Conservation (phyloP, 2,113 vertebrate genomes). For the Pterocles gutturalis region DNA sequence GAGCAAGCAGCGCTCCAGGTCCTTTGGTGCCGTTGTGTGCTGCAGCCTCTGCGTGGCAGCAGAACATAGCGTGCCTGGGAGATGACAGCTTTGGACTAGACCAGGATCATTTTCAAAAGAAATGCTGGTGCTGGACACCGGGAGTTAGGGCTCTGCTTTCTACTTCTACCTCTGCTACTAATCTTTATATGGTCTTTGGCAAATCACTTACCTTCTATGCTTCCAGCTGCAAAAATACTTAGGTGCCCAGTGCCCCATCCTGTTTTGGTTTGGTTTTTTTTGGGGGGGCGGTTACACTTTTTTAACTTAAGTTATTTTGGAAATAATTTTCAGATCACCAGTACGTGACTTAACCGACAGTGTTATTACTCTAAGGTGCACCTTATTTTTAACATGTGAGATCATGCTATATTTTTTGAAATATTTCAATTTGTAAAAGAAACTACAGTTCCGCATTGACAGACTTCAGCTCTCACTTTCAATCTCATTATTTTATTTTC, state of each 20-base stretch:
- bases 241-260: not conserved
- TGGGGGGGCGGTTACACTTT: rapidly evolving
- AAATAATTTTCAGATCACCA: not conserved
- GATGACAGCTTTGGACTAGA: not conserved
- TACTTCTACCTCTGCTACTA: not conserved
- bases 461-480: not conserved
- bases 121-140: not conserved
- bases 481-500: not conserved
- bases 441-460: not conserved
- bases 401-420: not conserved
- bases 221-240: constrained; percentile 14
- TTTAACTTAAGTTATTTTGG: not conserved
- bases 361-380: not conserved
- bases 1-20: not conserved
- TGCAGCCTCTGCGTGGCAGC: constrained; percentile 55
- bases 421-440: not conserved
- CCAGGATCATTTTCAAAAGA: not conserved
- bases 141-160: not conserved
- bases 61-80: not conserved
- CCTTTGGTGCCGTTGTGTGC: not conserved
- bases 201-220: not conserved
- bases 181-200: constrained; percentile 1
- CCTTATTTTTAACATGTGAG: not conserved
- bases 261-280: not conserved
- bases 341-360: not conserved